These are phyloP conservation scores for Ceuthmochares aereus DNA, from an alignment of 2,113 vertebrate species.

Conservation along the genomic window DNA sequence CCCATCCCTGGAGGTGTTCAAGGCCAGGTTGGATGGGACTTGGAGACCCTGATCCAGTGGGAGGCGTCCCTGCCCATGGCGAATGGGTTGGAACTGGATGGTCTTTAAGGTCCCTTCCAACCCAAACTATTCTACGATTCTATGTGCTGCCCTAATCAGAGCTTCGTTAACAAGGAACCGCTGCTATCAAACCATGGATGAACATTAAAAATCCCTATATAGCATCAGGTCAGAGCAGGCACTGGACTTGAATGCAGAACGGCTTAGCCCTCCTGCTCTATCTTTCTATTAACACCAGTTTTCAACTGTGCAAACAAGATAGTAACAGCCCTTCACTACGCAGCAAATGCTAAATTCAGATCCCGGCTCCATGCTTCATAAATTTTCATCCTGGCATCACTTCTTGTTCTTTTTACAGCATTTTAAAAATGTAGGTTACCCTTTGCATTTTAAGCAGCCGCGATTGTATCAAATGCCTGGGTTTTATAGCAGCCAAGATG, in stretches of 20 bases:
- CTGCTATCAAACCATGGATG: neutral
- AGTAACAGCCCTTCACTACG: slow-evolving; percentile 29
- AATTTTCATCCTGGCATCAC: slow-evolving; percentile 68
- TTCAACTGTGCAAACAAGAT: slow-evolving; percentile 61
- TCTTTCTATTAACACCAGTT: slow-evolving; percentile 20
- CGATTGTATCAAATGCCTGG: slow-evolving; percentile 70
- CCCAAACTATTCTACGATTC: too few relatives aligned
- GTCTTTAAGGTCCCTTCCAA: too few relatives aligned
- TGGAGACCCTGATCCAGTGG: too few relatives aligned
- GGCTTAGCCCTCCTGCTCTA: neutral
- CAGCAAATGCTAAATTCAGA: slow-evolving; percentile 41
- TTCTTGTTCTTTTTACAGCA: slow-evolving; percentile 73
- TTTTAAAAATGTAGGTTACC: slow-evolving; percentile 73
- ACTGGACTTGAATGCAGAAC: neutral
- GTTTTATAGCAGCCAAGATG: slow-evolving; percentile 73
- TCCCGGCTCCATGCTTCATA: slow-evolving; percentile 56
- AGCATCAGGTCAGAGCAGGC: neutral
- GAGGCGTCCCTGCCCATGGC: too few relatives aligned
- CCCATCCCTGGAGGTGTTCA: too few relatives aligned
- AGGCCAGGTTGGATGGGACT: too few relatives aligned
- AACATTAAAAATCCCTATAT: neutral
- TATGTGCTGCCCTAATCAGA: neutral
- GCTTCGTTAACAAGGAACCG: neutral
- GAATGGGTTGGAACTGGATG: too few relatives aligned
- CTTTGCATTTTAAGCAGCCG: slow-evolving; percentile 80